phyloP scores from a whole-genome alignment of 2,888 invertebrate genomes.

The Rhingia rostrata region DNA sequence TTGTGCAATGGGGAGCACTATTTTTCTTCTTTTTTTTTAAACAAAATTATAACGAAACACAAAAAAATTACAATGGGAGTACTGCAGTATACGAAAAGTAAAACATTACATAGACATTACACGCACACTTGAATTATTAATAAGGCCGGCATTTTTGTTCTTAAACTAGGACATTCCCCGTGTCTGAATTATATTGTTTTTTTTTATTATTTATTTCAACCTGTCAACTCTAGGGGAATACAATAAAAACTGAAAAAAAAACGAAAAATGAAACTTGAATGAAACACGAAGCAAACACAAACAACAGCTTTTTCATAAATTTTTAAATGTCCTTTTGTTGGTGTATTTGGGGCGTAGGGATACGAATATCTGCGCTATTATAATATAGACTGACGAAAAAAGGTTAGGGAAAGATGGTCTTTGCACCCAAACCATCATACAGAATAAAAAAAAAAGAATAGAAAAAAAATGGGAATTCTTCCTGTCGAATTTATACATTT shows the following conservation, averaged over 20 bases:
- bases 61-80: conserved; percentile 29
- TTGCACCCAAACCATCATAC: conserved; percentile 22
- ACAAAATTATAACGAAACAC: conserved; percentile 23
- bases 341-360: conserved; percentile 42
- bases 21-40: conserved; percentile 2
- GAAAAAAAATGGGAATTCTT: conserved; percentile 54
- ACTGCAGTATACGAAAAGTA: conserved; percentile 35
- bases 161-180: conserved; percentile 64
- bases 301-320: conserved; percentile 69
- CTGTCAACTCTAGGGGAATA: conserved; percentile 60
- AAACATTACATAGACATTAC: conserved; percentile 68
- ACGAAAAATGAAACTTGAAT: conserved; percentile 61
- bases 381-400: conserved; percentile 23
- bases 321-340: conserved; percentile 70
- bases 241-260: conserved; percentile 53
- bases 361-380: background rate
- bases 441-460: conserved; percentile 37
- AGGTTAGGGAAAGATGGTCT: conserved; percentile 33
- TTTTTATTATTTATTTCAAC: conserved; percentile 37
- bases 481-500: conserved; percentile 36
- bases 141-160: conserved; percentile 65
- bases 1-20: conserved; percentile 43
- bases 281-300: conserved; percentile 68
- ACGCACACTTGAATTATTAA: conserved; percentile 73
- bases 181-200: conserved; percentile 10